Conservation (phyloP, 2,797 vertebrate species). For the Siniperca obscura region DNA sequence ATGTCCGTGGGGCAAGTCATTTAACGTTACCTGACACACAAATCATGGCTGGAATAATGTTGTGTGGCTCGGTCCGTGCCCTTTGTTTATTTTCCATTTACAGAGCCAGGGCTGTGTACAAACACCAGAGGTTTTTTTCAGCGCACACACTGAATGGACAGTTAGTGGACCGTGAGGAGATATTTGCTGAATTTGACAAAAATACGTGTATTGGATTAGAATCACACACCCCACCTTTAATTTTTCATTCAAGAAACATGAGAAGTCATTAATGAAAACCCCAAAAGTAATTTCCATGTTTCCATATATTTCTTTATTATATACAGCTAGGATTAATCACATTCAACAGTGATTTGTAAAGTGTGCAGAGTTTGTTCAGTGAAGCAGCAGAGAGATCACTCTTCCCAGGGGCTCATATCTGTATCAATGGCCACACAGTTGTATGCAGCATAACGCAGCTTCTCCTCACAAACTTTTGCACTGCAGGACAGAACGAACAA, state of each 20-base stretch:
- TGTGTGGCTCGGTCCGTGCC: no score
- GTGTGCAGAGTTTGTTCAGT: conserved; percentile 52
- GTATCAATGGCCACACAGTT: conserved; percentile 99
- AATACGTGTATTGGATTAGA: no score
- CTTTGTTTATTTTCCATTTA: no score
- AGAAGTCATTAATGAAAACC: neutral
- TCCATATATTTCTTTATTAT: conserved; percentile 76
- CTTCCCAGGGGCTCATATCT: conserved; percentile 98
- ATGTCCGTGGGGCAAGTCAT: no score
- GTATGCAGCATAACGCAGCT: conserved; percentile 97
- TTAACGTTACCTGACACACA: no score
- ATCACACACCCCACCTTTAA: no score
- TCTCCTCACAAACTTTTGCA: conserved; percentile 97
- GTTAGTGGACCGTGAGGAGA: no score
- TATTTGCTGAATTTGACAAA: no score
- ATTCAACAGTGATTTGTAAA: conserved; percentile 47
- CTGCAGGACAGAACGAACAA: conserved; percentile 73
- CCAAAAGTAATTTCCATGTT: conserved; percentile 17
- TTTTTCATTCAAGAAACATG: neutral
- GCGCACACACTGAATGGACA: no score
- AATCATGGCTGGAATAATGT: no score
- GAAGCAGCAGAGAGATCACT: conserved; percentile 83
- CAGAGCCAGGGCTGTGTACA: no score
- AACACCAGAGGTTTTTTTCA: no score
- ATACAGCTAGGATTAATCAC: conserved; percentile 71